phyloP scores from a whole-genome alignment of 2,113 vertebrate species.

The Chitala chitala region DNA sequence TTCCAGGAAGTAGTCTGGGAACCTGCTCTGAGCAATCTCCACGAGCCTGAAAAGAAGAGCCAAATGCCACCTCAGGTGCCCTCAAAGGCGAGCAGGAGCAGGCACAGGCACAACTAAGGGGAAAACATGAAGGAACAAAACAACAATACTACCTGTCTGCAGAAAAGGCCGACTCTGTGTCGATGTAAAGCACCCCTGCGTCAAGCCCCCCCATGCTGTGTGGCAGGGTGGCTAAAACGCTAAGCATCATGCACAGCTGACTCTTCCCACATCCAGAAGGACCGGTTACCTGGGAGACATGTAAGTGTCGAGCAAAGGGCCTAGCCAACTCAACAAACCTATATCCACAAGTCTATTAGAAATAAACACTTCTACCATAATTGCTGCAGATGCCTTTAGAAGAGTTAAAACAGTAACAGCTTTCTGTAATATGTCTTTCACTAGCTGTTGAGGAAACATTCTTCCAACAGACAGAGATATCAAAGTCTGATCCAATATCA shows the following conservation, averaged over 20 bases:
- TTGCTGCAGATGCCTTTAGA: too few relatives aligned
- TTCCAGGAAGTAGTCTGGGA: conserved; percentile 62
- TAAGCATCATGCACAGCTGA: conserved; percentile 77
- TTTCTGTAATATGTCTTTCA: too few relatives aligned
- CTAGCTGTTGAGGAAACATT: too few relatives aligned
- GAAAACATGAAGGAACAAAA: background rate
- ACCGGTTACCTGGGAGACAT: conserved; percentile 67
- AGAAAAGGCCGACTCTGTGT: conserved; percentile 76
- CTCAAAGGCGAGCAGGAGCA: background rate
- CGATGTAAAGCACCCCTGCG: conserved; percentile 69
- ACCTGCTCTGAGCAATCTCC: conserved; percentile 69
- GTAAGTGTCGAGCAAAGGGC: too few relatives aligned
- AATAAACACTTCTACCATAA: too few relatives aligned
- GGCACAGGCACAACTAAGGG: background rate
- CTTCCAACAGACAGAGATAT: background rate
- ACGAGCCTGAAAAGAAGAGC: conserved; percentile 53
- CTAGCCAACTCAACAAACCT: too few relatives aligned
- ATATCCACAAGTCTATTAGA: too few relatives aligned
- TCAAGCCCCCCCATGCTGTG: conserved; percentile 66
- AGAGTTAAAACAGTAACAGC: background rate
- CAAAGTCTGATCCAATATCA: too few relatives aligned
- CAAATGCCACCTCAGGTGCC: background rate
- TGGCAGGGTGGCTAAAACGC: conserved; percentile 71
- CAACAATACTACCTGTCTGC: conserved; percentile 65
- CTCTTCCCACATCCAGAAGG: conserved; percentile 82